phyloP scores from a whole-genome alignment of 1,140 invertebrate genomes.

The Mesaphorura yosii region DNA sequence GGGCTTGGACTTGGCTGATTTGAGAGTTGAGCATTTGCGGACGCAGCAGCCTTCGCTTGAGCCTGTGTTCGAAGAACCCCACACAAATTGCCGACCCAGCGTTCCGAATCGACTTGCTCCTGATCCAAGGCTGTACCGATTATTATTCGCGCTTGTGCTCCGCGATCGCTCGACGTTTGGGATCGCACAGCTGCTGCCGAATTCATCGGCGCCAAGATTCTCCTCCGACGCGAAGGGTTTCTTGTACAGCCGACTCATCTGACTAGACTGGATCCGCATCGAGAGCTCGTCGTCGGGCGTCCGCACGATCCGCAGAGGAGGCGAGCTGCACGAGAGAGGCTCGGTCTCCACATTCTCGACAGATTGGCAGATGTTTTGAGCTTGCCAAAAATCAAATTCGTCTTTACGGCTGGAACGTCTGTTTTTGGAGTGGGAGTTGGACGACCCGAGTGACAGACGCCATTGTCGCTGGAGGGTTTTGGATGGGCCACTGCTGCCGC shows the following conservation, averaged over 20 bases:
- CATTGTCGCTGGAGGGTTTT: slow-evolving; percentile 13
- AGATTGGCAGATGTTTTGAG: neutral
- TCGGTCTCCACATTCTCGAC: neutral
- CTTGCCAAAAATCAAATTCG: neutral
- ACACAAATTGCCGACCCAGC: neutral
- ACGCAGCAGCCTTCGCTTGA: slow-evolving; percentile 19
- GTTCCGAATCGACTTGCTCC: neutral
- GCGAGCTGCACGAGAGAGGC: too few relatives aligned
- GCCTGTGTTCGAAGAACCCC: slow-evolving; percentile 2
- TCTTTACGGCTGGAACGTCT: neutral
- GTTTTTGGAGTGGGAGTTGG: neutral
- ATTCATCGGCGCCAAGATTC: slow-evolving; percentile 15
- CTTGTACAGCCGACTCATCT: slow-evolving; percentile 3
- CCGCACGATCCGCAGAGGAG: too few relatives aligned
- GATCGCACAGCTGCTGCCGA: neutral
- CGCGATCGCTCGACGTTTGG: neutral
- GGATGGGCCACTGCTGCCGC: too few relatives aligned
- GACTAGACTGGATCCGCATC: neutral
- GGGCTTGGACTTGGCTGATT: neutral
- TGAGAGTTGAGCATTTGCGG: slow-evolving; percentile 29
- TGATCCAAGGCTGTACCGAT: neutral
- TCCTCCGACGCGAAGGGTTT: slow-evolving; percentile 28
- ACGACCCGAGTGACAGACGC: slow-evolving; percentile 4
- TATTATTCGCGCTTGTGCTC: neutral
- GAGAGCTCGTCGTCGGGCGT: too few relatives aligned